Evolutionary conservation across 2,888 invertebrate genomes (phyloP).

Genomic region (Ellobium chinense): DNA sequence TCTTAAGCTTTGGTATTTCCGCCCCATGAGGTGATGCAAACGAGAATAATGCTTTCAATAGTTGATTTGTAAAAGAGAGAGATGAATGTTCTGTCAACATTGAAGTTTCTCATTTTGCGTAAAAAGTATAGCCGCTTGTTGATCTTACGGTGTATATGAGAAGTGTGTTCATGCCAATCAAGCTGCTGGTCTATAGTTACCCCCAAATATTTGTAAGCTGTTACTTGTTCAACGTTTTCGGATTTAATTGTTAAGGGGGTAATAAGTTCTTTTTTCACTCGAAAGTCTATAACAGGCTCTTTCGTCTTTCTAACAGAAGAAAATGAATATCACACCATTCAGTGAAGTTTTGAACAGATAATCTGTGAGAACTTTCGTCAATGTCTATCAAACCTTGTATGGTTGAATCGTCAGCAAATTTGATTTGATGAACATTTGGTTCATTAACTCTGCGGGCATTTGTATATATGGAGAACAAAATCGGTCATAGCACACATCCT

Average conservation of each 20-base stretch:
- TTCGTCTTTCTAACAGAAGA: neutral
- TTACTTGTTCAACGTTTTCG: neutral
- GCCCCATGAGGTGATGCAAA: neutral
- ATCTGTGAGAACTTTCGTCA: neutral
- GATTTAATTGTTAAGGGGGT: neutral
- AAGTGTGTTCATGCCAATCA: neutral
- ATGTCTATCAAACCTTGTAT: neutral
- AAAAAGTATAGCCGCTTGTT: neutral
- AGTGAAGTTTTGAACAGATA: neutral
- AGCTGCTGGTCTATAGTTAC: neutral
- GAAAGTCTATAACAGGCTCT: neutral
- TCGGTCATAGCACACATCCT: neutral
- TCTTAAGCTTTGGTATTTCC: neutral
- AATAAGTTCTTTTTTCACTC: neutral
- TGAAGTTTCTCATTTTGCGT: neutral
- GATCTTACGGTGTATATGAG: neutral
- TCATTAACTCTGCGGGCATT: neutral
- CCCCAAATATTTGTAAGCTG: neutral
- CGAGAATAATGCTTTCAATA: neutral
- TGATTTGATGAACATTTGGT: neutral
- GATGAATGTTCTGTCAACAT: neutral
- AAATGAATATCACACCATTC: neutral
- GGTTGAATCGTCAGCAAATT: neutral
- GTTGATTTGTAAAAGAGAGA: neutral
- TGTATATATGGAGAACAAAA: neutral